Conservation (phyloP, 1,140 invertebrate species). For the Bombus pyrosoma region DNA sequence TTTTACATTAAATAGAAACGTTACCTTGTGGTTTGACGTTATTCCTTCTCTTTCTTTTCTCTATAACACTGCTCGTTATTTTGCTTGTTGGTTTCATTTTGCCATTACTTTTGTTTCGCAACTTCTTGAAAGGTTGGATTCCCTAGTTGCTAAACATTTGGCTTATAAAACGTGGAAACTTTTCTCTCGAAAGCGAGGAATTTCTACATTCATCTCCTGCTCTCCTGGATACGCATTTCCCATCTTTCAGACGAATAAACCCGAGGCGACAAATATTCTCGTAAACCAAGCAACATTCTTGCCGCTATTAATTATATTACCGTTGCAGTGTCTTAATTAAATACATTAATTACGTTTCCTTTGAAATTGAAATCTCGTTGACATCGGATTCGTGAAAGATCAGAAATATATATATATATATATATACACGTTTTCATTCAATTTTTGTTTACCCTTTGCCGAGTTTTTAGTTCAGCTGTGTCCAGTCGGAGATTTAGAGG, state of each 20-base stretch:
- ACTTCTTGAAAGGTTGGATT: neutral
- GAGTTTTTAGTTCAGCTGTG: neutral
- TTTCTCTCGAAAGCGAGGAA: neutral
- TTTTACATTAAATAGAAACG: neutral
- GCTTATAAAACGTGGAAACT: neutral
- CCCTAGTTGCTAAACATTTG: neutral
- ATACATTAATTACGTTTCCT: neutral
- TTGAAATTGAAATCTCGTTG: neutral
- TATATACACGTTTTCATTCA: slow-evolving; percentile 1
- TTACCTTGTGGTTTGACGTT: neutral
- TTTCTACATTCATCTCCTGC: neutral
- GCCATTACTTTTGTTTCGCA: too few species aligned
- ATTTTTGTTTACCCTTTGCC: slow-evolving; percentile 16
- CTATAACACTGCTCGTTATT: neutral
- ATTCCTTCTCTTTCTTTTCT: neutral
- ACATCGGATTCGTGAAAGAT: neutral
- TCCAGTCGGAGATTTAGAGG: slow-evolving; percentile 11
- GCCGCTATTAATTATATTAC: neutral
- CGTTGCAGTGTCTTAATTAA: neutral
- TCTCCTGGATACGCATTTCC: neutral
- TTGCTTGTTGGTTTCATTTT: neutral
- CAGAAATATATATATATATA: neutral
- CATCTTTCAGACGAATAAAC: neutral
- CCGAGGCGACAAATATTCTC: neutral
- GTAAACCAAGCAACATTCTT: neutral